Percentiles rank a stretch among this genome's conserved stretches.
These are phyloP conservation scores for Hippocampus kuda DNA, from an alignment of 2,797 vertebrate genomes.

Conservation along the genomic window DNA sequence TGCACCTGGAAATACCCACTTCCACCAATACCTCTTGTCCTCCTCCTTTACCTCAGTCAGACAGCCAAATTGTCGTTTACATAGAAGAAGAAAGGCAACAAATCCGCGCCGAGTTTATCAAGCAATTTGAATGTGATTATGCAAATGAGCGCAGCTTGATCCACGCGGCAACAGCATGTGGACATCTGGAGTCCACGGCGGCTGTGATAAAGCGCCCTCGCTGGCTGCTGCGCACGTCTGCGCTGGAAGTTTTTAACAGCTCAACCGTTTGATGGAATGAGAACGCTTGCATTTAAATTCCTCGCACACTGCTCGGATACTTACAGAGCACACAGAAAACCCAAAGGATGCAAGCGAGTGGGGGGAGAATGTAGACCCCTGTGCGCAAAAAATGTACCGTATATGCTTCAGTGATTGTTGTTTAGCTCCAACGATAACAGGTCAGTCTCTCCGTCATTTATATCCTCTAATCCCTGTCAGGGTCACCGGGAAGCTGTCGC, in stretches of 20 bases:
- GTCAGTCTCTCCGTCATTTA: neutral
- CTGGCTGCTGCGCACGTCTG: conserved; percentile 18
- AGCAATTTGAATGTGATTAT: conserved; percentile 55
- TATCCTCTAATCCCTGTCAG: neutral
- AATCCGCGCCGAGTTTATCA: conserved; percentile 35
- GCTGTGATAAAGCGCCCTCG: conserved; percentile 35
- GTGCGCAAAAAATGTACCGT: neutral
- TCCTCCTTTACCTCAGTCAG: conserved; percentile 14
- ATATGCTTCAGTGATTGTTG: neutral
- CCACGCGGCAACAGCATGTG: conserved; percentile 25
- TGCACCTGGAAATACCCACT: conserved; percentile 20
- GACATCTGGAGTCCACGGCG: conserved; percentile 47
- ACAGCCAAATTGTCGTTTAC: conserved; percentile 28
- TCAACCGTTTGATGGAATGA: conserved; percentile 27
- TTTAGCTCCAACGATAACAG: neutral
- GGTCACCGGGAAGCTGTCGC: neutral
- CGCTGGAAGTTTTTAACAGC: conserved; percentile 29
- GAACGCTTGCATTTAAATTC: conserved; percentile 33
- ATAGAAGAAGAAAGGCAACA: neutral
- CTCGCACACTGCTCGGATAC: conserved; percentile 8
- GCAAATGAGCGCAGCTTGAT: conserved; percentile 46
- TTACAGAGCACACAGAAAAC: neutral
- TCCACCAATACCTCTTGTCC: conserved; percentile 14
- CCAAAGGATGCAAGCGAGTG: neutral
- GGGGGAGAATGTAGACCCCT: neutral